Base-by-base conservation (phyloP, 2,888 invertebrate species). In the Stictocephala bisonia region DNA sequence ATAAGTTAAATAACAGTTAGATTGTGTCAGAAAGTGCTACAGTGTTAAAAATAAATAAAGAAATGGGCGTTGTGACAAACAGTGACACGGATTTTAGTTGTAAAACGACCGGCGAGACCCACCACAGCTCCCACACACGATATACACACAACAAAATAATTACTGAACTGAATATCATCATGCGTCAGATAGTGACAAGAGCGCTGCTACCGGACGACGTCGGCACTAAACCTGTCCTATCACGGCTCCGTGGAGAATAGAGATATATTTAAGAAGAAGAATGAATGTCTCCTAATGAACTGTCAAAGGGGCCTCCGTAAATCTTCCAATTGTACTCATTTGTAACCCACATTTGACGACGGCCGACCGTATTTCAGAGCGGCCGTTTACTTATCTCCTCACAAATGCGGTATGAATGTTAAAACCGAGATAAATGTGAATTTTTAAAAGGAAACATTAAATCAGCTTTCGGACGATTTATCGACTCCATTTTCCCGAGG, bases 361-460 rank as follows among this genome's bases (percentile, higher is more conserved):
- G 27, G 18, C 11, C 13, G n/a, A n/a, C n/a, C n/a, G n/a, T n/a
- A n/a, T n/a, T n/a, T n/a, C n/a, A 20, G 40, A 24, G 22, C 60
- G 51, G 11, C 9, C 20, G 51, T 24, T 31, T 18, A 18, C 53
- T 69, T 53, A 53, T 69, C 53, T 13, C 24, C 22, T 40, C 58
- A 29, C 40, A 53, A 69, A 53, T 69, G 69, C 27, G 69, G 53
- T 69, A 69, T 35, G 69, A 69, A 69, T 51, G 68, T 68, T 13
- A n/a, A 22, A 51, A 13, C 51, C 35, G 69, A 69, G 69, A 69
- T 69, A 69, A 69, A 69, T 69, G 72, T 56, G 72, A 73, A 68
- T 68, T 56, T 73, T 73, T 44, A 68, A 73, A 73, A 68, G 72
- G 72, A 73, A 67, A 68, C 68, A 41, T 68, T 73, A 73, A 73